A percentile compares a stretch with the other conserved stretches of the same genome.
Evolutionary conservation across 2,888 invertebrate genomes (phyloP).

Genomic region (Cancer borealis): DNA sequence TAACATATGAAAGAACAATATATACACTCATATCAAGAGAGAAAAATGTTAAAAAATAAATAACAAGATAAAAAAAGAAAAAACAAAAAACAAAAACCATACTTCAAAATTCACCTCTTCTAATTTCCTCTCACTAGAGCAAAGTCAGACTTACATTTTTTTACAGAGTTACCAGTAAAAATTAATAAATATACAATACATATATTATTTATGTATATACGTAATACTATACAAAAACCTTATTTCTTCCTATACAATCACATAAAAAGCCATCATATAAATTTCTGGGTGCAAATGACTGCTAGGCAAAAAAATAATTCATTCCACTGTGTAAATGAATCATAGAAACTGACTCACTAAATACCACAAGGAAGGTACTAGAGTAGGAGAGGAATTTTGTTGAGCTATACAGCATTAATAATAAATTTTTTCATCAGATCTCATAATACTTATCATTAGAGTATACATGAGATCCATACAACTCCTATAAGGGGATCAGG

Average conservation of each 20-base stretch:
- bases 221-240: slow-evolving; percentile 5
- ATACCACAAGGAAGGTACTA: background rate
- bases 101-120: background rate
- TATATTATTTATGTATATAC: slow-evolving; percentile 14
- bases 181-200: slow-evolving; percentile 12
- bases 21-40: slow-evolving; percentile 34
- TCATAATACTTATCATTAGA: background rate
- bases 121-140: background rate
- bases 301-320: slow-evolving; percentile 20
- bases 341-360: background rate
- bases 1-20: slow-evolving; percentile 40
- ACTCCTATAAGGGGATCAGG: background rate
- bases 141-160: slow-evolving; percentile 35
- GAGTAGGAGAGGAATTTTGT: background rate
- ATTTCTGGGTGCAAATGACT: slow-evolving; percentile 8
- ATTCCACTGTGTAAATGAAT: slow-evolving; percentile 2
- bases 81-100: background rate
- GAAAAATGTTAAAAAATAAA: background rate
- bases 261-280: slow-evolving; percentile 18
- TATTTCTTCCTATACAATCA: slow-evolving; percentile 3
- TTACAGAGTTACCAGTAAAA: slow-evolving; percentile 23
- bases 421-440: background rate
- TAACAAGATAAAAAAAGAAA: background rate
- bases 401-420: slow-evolving; percentile 21
- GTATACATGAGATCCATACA: background rate